Evolutionary conservation across 2,113 vertebrate species (phyloP).

Genomic region (Mohoua ochrocephala): DNA sequence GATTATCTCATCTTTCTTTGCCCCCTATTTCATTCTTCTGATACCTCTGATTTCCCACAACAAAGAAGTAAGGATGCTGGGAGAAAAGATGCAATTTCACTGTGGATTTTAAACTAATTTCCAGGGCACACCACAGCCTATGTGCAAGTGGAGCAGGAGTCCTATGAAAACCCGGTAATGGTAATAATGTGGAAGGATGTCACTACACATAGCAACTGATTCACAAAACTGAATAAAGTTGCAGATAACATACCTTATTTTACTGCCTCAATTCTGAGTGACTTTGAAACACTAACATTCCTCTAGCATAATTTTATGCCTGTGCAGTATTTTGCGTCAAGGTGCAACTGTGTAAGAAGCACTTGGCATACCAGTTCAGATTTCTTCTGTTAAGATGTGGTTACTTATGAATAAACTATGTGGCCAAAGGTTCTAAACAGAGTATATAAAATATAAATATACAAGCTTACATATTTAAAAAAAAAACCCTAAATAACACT

Average conservation of each 20-base stretch:
- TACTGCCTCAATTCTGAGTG: not conserved
- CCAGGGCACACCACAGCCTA: not conserved
- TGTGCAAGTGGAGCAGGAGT: not conserved
- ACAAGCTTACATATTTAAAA: rapidly evolving
- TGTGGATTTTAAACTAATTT: not conserved
- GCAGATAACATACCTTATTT: not conserved
- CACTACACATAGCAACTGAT: not conserved
- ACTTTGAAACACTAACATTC: not conserved
- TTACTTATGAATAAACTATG: not conserved
- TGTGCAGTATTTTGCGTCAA: not conserved
- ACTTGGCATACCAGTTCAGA: not conserved
- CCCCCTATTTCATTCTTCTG: not conserved
- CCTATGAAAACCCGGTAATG: not conserved
- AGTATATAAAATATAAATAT: not conserved
- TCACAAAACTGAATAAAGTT: not conserved
- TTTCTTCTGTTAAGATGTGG: not conserved
- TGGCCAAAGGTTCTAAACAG: not conserved
- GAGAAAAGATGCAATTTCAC: not conserved
- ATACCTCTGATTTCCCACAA: not conserved
- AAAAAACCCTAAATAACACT: not conserved
- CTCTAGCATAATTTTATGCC: not conserved
- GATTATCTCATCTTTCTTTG: not conserved
- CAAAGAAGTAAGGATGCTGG: not conserved
- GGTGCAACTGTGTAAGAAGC: not conserved
- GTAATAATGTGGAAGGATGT: not conserved